phyloP scores from a whole-genome alignment of 1,140 invertebrate species.

The Daktulosphaira vitifoliae region DNA sequence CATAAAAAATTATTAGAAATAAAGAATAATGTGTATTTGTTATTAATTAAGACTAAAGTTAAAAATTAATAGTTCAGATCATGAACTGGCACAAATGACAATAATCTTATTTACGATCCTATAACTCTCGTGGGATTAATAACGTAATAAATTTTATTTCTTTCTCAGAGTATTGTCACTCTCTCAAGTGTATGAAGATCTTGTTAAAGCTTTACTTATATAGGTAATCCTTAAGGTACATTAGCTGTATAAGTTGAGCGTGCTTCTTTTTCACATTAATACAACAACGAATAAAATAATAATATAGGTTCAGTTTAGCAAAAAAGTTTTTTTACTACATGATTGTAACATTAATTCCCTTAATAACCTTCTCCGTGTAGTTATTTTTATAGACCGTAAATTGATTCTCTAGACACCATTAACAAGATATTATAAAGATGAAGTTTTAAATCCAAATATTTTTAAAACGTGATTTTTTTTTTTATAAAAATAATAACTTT shows the following conservation, averaged over 20 bases:
- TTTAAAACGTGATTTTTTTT: no score
- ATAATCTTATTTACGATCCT: constrained; percentile 18
- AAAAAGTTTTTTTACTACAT: neutral
- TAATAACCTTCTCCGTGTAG: neutral
- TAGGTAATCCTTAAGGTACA: neutral
- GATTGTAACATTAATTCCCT: neutral
- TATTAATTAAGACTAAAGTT: neutral
- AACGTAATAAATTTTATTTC: constrained; percentile 1
- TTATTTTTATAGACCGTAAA: neutral
- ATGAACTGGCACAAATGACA: neutral
- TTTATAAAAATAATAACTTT: no score
- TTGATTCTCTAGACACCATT: neutral
- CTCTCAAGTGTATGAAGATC: neutral
- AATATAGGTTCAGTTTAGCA: neutral
- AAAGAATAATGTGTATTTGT: no score
- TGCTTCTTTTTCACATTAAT: neutral
- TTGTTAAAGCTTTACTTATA: neutral
- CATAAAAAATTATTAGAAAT: no score
- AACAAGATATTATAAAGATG: neutral
- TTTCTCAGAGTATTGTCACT: neutral
- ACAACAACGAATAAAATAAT: neutral
- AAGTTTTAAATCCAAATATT: no score
- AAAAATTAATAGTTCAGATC: neutral
- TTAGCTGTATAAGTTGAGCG: neutral
- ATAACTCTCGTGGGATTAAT: neutral